Percentiles rank a stretch among this genome's conserved stretches.
phyloP scores from a whole-genome alignment of 2,113 vertebrate genomes.

The Chaenogobius annularis region DNA sequence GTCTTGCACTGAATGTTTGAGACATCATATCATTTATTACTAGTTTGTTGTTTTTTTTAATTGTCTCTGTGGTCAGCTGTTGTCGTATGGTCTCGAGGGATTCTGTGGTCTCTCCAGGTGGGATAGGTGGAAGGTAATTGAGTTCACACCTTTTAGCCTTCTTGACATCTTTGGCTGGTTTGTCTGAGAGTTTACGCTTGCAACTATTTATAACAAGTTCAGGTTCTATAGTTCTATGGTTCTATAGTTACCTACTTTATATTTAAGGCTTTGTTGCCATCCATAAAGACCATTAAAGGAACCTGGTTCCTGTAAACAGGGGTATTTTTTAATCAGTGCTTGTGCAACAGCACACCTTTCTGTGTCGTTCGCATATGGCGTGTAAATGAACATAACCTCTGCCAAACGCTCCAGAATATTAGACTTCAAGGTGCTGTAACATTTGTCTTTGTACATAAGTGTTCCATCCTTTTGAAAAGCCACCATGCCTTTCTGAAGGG shows the following conservation, averaged over 20 bases:
- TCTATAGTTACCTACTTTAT: constrained; percentile 47
- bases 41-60: neutral
- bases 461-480: too few species aligned
- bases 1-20: too few species aligned
- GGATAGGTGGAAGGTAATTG: constrained; percentile 40
- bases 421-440: too few species aligned
- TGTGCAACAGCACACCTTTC: constrained; percentile 24
- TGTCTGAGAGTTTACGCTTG: constrained; percentile 21
- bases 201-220: constrained; percentile 37
- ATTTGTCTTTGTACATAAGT: too few species aligned
- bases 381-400: neutral
- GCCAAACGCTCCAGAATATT: neutral
- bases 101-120: constrained; percentile 19
- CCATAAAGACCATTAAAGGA: constrained; percentile 45
- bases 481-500: too few species aligned
- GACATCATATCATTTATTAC: neutral
- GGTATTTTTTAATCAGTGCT: constrained; percentile 40
- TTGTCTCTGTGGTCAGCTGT: neutral
- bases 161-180: constrained; percentile 41
- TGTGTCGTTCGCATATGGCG: neutral
- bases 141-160: too few species aligned
- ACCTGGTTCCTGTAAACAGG: constrained; percentile 44
- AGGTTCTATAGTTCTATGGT: constrained; percentile 36
- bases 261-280: constrained; percentile 48
- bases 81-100: neutral